phyloP scores from a whole-genome alignment of 1,140 invertebrate species.

The Holotrichia oblita region DNA sequence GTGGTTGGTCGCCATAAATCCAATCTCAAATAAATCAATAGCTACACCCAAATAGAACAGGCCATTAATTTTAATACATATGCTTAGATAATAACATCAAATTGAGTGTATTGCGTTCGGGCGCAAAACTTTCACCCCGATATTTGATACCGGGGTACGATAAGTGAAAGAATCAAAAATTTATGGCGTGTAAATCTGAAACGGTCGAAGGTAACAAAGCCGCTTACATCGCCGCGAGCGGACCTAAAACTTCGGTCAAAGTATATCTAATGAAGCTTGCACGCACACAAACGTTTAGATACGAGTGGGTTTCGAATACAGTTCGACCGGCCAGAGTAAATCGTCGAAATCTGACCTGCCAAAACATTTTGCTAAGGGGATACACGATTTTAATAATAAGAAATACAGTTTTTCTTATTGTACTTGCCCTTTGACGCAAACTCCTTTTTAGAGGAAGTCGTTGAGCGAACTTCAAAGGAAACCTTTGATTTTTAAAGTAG shows the following conservation, averaged over 20 bases:
- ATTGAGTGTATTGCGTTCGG: conserved; percentile 38
- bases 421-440: no score
- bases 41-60: conserved; percentile 3
- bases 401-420: no score
- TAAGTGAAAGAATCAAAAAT: conserved; percentile 45
- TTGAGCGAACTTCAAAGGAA: no score
- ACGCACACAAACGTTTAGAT: conserved; percentile 18
- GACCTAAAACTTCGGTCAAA: conserved; percentile 43
- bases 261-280: conserved; percentile 43
- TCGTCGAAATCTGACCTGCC: conserved; percentile 15
- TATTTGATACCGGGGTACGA: conserved; percentile 8
- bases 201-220: conserved; percentile 42
- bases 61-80: conserved; percentile 38
- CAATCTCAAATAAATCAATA: neutral
- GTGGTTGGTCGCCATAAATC: neutral
- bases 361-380: neutral
- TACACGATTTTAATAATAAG: no score
- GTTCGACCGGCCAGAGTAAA: no score
- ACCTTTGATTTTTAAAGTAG: no score
- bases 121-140: neutral
- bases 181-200: conserved; percentile 46
- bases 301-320: neutral
- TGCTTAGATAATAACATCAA: conserved; percentile 36
- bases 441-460: no score
- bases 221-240: conserved; percentile 40